Conservation (phyloP, 1,140 invertebrate genomes). For the Chlorops oryzae region DNA sequence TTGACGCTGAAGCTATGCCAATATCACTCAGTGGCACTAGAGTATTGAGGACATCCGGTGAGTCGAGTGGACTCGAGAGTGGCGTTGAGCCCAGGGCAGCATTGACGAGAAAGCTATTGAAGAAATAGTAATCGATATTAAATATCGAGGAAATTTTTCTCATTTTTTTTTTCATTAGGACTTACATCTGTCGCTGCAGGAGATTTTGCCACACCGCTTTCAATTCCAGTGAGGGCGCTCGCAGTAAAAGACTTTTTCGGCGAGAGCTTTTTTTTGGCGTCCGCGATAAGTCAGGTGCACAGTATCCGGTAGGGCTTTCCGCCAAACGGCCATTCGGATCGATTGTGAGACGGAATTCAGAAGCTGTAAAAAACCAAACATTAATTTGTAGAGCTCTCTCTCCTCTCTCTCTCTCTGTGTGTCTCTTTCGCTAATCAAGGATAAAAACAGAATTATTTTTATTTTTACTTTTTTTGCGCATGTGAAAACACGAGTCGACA, state of each 20-base stretch:
- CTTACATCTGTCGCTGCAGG: constrained; percentile 80
- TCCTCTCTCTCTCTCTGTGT: not conserved
- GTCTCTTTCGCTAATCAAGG: not conserved
- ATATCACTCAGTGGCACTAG: constrained; percentile 44
- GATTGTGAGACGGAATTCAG: constrained; percentile 63
- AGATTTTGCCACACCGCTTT: constrained; percentile 86
- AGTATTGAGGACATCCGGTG: constrained; percentile 50
- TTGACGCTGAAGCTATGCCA: constrained; percentile 40
- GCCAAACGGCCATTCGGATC: constrained; percentile 55
- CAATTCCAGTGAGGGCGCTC: constrained; percentile 72
- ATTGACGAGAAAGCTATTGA: constrained; percentile 57
- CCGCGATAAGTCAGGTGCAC: constrained; percentile 54
- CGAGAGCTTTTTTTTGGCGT: constrained; percentile 57
- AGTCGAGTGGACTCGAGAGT: constrained; percentile 59
- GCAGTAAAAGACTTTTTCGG: constrained; percentile 62
- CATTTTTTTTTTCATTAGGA: constrained; percentile 16
- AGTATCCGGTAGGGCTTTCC: constrained; percentile 61
- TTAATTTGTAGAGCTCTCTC: constrained; percentile 1
- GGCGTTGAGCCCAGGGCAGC: constrained; percentile 52
- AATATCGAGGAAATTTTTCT: not conserved
- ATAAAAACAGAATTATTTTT: not conserved
- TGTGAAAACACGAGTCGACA: constrained; percentile 74
- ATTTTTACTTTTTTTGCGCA: constrained; percentile 68
- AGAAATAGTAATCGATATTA: not conserved
- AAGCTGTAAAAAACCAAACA: constrained; percentile 56